phyloP scores from a whole-genome alignment of 2,797 vertebrate genomes.

The Picus viridis region DNA sequence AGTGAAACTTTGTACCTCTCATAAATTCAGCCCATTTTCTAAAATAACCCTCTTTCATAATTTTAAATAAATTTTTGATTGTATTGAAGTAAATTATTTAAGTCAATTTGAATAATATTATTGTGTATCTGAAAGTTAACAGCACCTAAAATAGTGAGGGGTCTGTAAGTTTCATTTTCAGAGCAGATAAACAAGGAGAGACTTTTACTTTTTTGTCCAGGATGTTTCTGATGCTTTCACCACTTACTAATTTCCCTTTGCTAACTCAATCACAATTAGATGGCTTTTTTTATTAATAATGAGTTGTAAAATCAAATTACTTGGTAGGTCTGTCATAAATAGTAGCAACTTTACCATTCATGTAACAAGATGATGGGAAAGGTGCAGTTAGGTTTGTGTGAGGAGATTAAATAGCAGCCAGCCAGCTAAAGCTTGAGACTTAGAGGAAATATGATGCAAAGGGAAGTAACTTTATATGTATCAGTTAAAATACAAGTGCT shows the following conservation, averaged over 20 bases:
- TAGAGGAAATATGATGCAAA: not conserved
- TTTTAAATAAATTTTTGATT: not conserved
- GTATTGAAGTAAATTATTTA: not conserved
- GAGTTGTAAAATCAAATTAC: not conserved
- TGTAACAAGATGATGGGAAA: not conserved
- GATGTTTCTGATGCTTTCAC: not conserved
- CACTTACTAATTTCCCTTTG: not conserved
- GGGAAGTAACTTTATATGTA: not conserved
- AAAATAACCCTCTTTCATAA: not conserved
- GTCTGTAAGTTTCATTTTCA: not conserved
- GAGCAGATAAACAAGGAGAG: not conserved
- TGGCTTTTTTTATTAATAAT: not conserved
- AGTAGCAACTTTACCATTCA: not conserved
- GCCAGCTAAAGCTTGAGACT: not conserved
- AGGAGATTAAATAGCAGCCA: not conserved
- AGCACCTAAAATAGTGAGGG: not conserved
- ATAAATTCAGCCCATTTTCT: not conserved
- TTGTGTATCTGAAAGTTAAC: not conserved
- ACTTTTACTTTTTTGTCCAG: not conserved
- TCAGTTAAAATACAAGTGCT: not conserved
- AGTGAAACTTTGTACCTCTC: not conserved
- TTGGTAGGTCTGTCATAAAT: not conserved
- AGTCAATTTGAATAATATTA: not conserved
- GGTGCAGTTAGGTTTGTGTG: not conserved
- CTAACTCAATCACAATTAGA: not conserved